phyloP scores from a whole-genome alignment of 2,113 vertebrate genomes.

The Steatornis caripensis region DNA sequence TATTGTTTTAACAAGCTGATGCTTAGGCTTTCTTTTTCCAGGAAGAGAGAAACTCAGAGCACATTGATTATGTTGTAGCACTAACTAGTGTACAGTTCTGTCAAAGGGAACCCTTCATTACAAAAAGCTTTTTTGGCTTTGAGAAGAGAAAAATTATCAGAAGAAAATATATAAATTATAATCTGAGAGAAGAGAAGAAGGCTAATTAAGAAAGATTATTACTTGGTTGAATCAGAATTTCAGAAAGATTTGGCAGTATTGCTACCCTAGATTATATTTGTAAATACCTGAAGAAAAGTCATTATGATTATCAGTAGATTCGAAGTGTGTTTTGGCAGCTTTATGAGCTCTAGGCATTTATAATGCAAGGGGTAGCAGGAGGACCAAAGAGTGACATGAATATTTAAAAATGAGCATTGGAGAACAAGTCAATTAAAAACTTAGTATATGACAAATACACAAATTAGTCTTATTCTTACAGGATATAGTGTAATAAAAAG shows the following conservation, averaged over 20 bases:
- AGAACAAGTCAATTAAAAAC: neutral
- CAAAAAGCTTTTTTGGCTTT: neutral
- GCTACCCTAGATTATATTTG: neutral
- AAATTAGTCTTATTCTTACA: neutral
- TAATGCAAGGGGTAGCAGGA: neutral
- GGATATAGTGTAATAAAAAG: neutral
- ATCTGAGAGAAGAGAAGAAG: neutral
- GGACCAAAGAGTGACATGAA: neutral
- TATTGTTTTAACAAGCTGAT: neutral
- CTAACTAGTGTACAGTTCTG: neutral
- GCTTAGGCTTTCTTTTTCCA: neutral
- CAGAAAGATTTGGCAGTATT: neutral
- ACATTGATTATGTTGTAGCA: neutral
- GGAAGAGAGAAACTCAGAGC: neutral
- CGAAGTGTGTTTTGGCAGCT: neutral
- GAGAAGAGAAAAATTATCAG: neutral
- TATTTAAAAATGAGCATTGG: neutral
- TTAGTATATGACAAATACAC: neutral
- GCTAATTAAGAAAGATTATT: neutral
- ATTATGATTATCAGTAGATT: neutral
- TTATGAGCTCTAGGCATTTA: neutral
- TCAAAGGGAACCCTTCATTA: neutral
- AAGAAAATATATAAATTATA: neutral
- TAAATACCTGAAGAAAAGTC: neutral
- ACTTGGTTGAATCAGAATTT: neutral